Conservation (phyloP, 1,140 invertebrate genomes). For the Arctopsyche grandis region DNA sequence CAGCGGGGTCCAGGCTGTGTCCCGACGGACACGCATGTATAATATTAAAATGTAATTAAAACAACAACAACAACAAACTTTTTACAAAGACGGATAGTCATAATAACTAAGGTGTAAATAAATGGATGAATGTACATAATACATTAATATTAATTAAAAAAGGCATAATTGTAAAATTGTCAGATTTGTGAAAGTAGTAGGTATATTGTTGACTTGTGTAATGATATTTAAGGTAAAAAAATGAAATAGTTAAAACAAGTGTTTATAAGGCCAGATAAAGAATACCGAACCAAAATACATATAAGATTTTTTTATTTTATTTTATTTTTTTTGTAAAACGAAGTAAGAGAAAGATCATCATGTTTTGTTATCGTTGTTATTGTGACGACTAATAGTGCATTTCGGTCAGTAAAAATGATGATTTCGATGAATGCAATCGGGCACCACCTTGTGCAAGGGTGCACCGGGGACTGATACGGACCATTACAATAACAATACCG, state of each 20-base stretch:
- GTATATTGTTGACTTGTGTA: slow-evolving; percentile 53
- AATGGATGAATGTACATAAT: slow-evolving; percentile 46
- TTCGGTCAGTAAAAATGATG: not conserved
- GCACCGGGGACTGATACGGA: not conserved
- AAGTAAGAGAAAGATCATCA: slow-evolving; percentile 5
- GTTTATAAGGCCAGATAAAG: slow-evolving; percentile 52
- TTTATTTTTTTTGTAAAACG: not conserved
- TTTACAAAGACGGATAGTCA: slow-evolving; percentile 54
- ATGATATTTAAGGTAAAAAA: slow-evolving; percentile 44
- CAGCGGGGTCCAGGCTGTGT: slow-evolving; percentile 48
- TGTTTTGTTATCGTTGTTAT: not conserved
- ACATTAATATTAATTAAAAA: slow-evolving; percentile 39
- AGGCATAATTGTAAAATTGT: slow-evolving; percentile 52
- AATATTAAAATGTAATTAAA: not conserved
- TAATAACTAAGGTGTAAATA: slow-evolving; percentile 53
- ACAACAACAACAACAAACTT: slow-evolving; percentile 27
- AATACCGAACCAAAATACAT: slow-evolving; percentile 53
- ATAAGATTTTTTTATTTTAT: slow-evolving; percentile 45
- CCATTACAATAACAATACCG: slow-evolving; percentile 1
- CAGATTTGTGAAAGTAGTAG: slow-evolving; percentile 53
- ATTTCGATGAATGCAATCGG: not conserved
- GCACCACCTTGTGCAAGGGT: slow-evolving; percentile 15
- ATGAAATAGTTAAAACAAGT: slow-evolving; percentile 11
- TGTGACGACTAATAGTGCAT: not conserved
- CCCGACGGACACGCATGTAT: not conserved